Conservation (phyloP, 1,140 invertebrate genomes). For the Pseudomyrmex gracilis region DNA sequence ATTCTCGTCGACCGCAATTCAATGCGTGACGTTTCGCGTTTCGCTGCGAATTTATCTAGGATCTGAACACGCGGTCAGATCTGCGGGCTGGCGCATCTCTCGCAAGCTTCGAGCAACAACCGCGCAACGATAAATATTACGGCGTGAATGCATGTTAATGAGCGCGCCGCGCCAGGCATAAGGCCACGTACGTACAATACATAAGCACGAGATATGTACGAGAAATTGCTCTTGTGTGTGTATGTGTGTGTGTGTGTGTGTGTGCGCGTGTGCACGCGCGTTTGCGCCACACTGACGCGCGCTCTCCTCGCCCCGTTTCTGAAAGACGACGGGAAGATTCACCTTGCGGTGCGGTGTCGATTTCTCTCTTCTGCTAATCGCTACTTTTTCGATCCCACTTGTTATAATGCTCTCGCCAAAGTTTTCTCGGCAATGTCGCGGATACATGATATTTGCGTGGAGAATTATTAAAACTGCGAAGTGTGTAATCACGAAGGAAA, state of each 20-base stretch:
- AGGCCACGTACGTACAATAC: slow-evolving; percentile 32
- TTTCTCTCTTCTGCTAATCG: slow-evolving; percentile 9
- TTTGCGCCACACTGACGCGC: slow-evolving; percentile 47
- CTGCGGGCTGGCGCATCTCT: slow-evolving; percentile 62
- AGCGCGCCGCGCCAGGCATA: slow-evolving; percentile 70
- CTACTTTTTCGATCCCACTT: slow-evolving; percentile 31
- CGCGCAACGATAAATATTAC: slow-evolving; percentile 80
- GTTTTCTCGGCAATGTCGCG: background rate
- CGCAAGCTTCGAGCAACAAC: slow-evolving; percentile 56
- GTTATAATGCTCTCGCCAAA: slow-evolving; percentile 34
- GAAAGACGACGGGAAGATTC: slow-evolving; percentile 71
- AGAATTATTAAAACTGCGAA: background rate
- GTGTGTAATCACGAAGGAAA: background rate
- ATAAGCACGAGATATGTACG: background rate
- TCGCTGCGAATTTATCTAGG: slow-evolving; percentile 73
- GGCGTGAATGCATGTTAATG: slow-evolving; percentile 84
- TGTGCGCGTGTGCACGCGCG: slow-evolving; percentile 13
- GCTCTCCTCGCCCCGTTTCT: slow-evolving; percentile 69
- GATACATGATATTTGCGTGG: background rate
- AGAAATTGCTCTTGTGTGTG: slow-evolving; percentile 26
- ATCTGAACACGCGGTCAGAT: slow-evolving; percentile 77
- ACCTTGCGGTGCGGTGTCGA: slow-evolving; percentile 62
- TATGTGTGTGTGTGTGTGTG: too few species aligned
- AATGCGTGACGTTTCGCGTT: slow-evolving; percentile 61
- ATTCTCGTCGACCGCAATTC: slow-evolving; percentile 15